Base-by-base conservation (phyloP, 2,113 vertebrate species). In the Notothenia rossii region DNA sequence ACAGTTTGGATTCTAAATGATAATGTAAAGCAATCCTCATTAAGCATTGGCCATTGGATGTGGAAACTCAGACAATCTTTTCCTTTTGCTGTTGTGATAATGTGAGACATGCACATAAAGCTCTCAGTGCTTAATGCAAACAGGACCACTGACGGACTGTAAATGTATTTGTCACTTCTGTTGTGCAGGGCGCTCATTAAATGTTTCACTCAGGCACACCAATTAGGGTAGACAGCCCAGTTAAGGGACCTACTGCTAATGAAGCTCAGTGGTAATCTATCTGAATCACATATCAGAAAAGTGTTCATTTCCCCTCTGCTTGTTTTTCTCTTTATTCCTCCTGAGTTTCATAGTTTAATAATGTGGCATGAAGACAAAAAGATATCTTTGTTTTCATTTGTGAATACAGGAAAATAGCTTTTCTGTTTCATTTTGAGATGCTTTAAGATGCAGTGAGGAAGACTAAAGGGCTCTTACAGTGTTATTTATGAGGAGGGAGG, bases 151-250 rank as follows among this genome's bases (percentile, higher is more conserved):
- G 69, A 63, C 67, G 77, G 66, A 56, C 77, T 82, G 79, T 87
- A 84, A 75, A 91, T 81, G 78, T 53, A 72, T 89, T 87, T 86
- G 75, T 87, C 86, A 69, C 62, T 81, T 78, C 54, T 72, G 74
- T 79, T 89, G 66, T 72, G 53, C 71, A 33, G 68, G 69, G 79
- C 64, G 55, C 66, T 90, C 75, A 83, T 92, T 88, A 81, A 89
- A 86, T 91, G 74, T 88, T 87, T 88, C 75, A 87, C 89, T 86
- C 79, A 83, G 77, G 63, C 61, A 22, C 10, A 18, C 60, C 84
- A 82, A 88, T 86, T 88, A 85, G 66, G 17, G 74, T 80, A 77
- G 78, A 64, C 73, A 54, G 63, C 79, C 68, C 73, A 83, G 83
- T 87, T 72, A 55, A 45, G 69, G 72, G 70, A 87, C 70, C 62